Base-by-base conservation (phyloP, 64 coral and sea anemone genomes). In the Pocillopora verrucosa region DNA sequence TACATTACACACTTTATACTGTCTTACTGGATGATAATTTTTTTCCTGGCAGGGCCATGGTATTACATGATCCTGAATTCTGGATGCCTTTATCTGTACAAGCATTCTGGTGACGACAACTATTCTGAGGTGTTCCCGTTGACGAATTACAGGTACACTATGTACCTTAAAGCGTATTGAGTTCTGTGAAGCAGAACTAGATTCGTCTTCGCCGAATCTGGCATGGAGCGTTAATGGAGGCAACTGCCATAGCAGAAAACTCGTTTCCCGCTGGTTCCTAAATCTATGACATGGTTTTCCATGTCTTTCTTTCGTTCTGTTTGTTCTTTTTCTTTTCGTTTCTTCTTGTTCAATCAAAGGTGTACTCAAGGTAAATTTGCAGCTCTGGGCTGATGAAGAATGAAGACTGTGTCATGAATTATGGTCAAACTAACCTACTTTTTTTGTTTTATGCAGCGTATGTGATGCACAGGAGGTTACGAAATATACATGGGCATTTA, bases 401-500 rank as follows among this genome's bases (percentile, higher is more conserved):
- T n/a, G 10, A 73, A 20, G 69, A 76, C 15, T 16, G 12, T 57
- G 58, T 17, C 58, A 15, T 10, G 10, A 58, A 20, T 67, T n/a
- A 9, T 10, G 63, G 16, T 19, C 16, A 17, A 65, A 65, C 63
- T 4, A 9, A 67, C 4, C 16, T 62, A 4, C 64, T 65, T 63
- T 82, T 16, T 16, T 38, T 83, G 19, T 4, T 36, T 16, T 67
- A 25, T 30, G 34, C 65, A 85, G 82, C 26, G 82, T 72, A 4
- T 85, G 64, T 26, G 37, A 85, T 85, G 82, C 82, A 37, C 45
- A 10, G 20, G 82, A 85, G 0, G 17, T 85, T 65, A 58, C 2
- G 37, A 85, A 72, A 58, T 85, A 85, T 72, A 10, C 37, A 15
- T 85, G 82, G 82, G 65, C 68, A 5, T 85, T 85, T 85, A 85